Conservation (phyloP, 1,140 invertebrate genomes). For the Lepidotrigona ventralis region DNA sequence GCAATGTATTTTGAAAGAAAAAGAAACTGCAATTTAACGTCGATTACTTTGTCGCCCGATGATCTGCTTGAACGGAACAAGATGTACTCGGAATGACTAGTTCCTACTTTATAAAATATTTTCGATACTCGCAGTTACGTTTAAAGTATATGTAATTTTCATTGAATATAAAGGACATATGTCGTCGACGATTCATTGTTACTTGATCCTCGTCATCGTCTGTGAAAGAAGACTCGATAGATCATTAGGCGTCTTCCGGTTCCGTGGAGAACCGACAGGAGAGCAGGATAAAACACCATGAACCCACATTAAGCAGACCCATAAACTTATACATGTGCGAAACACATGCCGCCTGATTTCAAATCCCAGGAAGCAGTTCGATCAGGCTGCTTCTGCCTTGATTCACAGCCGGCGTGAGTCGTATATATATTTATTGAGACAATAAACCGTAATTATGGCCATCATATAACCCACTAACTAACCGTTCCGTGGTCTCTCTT, state of each 20-base stretch:
- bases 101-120: background rate
- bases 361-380: conserved; percentile 68
- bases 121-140: background rate
- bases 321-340: conserved; percentile 56
- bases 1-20: background rate
- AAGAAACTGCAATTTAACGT: background rate
- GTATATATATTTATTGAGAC: conserved; percentile 75
- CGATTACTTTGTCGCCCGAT: background rate
- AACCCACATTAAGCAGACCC: conserved; percentile 67
- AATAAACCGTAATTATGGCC: conserved; percentile 76
- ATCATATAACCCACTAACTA: conserved; percentile 71
- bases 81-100: background rate
- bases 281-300: conserved; percentile 58
- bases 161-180: background rate
- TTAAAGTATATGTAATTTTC: background rate
- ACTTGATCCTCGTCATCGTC: conserved; percentile 1
- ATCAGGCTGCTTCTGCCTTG: conserved; percentile 22
- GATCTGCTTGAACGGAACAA: background rate
- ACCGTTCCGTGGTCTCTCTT: conserved; percentile 35
- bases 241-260: conserved; percentile 70
- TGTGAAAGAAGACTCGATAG: background rate
- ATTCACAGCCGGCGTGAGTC: conserved; percentile 55
- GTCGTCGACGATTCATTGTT: conserved; percentile 2
- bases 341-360: conserved; percentile 65
- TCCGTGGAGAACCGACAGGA: conserved; percentile 52